A percentile compares a stretch with the other conserved stretches of the same genome.
Evolutionary conservation across 2,113 vertebrate genomes (phyloP).

Genomic region (Diadophis punctatus): DNA sequence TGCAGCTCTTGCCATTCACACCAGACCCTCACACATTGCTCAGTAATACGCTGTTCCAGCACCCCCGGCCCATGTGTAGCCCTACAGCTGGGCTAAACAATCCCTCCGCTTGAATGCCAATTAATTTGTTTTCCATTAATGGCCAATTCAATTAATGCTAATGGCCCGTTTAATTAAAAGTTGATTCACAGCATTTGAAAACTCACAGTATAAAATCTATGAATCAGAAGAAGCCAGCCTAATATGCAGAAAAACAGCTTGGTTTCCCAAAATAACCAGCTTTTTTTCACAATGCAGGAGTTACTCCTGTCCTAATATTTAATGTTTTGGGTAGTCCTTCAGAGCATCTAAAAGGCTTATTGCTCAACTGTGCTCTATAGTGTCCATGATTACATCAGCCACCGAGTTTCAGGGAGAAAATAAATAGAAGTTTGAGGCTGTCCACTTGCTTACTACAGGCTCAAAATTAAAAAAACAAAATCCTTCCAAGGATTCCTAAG

Average conservation of each 20-base stretch:
- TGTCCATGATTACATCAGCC: slow-evolving; percentile 61
- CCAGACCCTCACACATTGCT: accelerated
- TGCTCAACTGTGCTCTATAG: slow-evolving; percentile 53
- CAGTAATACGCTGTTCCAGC: not conserved
- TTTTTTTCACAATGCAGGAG: slow-evolving; percentile 42
- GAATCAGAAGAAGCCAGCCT: slow-evolving; percentile 48
- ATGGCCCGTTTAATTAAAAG: slow-evolving; percentile 5
- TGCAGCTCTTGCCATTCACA: not conserved
- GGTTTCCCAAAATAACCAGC: slow-evolving; percentile 48
- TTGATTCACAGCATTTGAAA: slow-evolving; percentile 61
- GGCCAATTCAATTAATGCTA: not conserved
- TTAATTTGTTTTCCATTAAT: slow-evolving; percentile 23
- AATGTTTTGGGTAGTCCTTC: not conserved
- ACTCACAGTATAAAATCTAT: slow-evolving; percentile 51
- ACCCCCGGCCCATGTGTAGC: not conserved
- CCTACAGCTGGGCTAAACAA: not conserved
- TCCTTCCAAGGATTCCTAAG: slow-evolving; percentile 17
- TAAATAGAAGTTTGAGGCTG: slow-evolving; percentile 40
- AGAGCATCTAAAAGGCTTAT: slow-evolving; percentile 56
- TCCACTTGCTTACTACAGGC: slow-evolving; percentile 34
- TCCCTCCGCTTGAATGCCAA: slow-evolving; percentile 30
- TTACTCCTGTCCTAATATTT: slow-evolving; percentile 40
- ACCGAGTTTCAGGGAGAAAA: slow-evolving; percentile 40
- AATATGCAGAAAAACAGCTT: slow-evolving; percentile 49
- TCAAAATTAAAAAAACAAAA: slow-evolving; percentile 13